Evolutionary conservation across 92 coral and sea anemone genomes (phyloP).

Genomic region (Blastomussa wellsi): DNA sequence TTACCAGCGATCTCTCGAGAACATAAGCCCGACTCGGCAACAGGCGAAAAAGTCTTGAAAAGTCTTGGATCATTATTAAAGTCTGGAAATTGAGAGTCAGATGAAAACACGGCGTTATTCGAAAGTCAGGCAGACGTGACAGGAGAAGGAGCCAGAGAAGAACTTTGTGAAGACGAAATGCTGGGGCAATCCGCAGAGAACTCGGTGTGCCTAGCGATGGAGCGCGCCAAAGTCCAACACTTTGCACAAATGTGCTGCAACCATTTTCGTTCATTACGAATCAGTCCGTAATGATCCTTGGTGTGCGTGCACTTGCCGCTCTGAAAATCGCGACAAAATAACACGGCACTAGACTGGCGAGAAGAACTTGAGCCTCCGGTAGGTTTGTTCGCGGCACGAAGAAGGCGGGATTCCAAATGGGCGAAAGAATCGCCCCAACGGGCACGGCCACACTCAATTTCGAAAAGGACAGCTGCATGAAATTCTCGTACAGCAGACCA

Average conservation of each 20-base stretch:
- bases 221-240: conserved; percentile 18
- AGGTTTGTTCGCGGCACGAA: background rate
- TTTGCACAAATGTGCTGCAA: conserved; percentile 42
- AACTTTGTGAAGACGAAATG: conserved; percentile 4
- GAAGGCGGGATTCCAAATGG: conserved; percentile 26
- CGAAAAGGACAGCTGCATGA: conserved; percentile 33
- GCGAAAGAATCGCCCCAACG: conserved; percentile 29
- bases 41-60: conserved; percentile 22
- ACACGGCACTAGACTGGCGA: conserved; percentile 14
- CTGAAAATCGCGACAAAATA: conserved; percentile 36
- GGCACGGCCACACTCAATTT: conserved; percentile 45
- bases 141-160: conserved; percentile 3
- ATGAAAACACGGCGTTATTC: conserved; percentile 1
- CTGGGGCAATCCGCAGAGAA: conserved; percentile 29
- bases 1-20: background rate
- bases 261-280: conserved; percentile 25
- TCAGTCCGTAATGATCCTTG: conserved; percentile 31
- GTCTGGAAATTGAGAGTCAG: conserved; percentile 11
- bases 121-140: conserved; percentile 23
- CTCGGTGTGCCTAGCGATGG: conserved; percentile 20
- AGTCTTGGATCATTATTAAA: conserved; percentile 7
- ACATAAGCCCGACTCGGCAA: conserved; percentile 17
- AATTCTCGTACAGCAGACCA: conserved; percentile 34
- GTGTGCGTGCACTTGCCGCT: conserved; percentile 30
- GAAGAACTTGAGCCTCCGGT: background rate